phyloP scores from a whole-genome alignment of 2,797 vertebrate species.

The Menidia menidia region DNA sequence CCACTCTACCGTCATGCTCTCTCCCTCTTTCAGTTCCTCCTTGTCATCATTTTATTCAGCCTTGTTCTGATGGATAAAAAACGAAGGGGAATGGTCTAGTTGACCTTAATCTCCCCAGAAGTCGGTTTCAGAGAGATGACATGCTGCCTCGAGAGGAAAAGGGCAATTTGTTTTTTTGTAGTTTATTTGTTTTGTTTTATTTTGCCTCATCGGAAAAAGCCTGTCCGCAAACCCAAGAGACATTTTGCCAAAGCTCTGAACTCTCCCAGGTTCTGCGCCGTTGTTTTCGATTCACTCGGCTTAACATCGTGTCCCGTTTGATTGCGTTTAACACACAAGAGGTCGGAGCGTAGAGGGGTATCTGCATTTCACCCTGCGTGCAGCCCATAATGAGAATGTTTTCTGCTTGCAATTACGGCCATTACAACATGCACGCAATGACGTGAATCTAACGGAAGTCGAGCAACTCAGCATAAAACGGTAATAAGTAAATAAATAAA shows the following conservation, averaged over 20 bases:
- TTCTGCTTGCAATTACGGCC: conserved; percentile 22
- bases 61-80: conserved; percentile 54
- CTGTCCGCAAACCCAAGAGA: conserved; percentile 76
- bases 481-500: conserved; percentile 45
- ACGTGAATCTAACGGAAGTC: conserved; percentile 29
- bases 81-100: conserved; percentile 71
- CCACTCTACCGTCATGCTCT: conserved; percentile 60
- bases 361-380: conserved; percentile 38
- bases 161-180: conserved; percentile 79
- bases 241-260: conserved; percentile 68
- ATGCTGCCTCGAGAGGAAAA: conserved; percentile 86
- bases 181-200: conserved; percentile 4
- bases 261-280: conserved; percentile 71
- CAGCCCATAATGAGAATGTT: conserved; percentile 34
- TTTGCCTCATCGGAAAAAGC: conserved; percentile 71
- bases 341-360: neutral
- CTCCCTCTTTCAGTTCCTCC: conserved; percentile 58
- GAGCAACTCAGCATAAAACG: conserved; percentile 41
- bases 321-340: conserved; percentile 20
- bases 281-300: conserved; percentile 65
- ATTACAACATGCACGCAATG: conserved; percentile 34
- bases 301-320: conserved; percentile 37
- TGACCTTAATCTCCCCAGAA: conserved; percentile 86
- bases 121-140: conserved; percentile 83
- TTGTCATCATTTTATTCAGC: conserved; percentile 70